These are phyloP conservation scores for Rhinichthys klamathensis DNA, from an alignment of 2,113 vertebrate species.

Conservation along the genomic window DNA sequence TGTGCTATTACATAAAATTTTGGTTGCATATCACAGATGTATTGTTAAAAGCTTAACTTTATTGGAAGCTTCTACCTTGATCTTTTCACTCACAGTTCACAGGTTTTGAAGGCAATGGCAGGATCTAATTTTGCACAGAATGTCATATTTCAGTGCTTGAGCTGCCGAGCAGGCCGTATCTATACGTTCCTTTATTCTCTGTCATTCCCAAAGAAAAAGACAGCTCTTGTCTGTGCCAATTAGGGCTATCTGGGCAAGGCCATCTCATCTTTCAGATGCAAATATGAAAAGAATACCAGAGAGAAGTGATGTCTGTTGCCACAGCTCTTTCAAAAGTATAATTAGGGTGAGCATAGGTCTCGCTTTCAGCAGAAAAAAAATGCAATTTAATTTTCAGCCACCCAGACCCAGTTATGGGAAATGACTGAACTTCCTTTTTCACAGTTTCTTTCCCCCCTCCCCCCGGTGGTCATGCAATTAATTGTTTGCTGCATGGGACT, in stretches of 20 bases:
- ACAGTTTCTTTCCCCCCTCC: neutral
- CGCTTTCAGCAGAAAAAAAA: neutral
- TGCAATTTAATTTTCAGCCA: conserved; percentile 7
- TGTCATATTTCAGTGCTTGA: conserved; percentile 53
- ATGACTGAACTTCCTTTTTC: neutral
- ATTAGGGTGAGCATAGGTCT: conserved; percentile 37
- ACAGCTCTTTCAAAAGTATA: conserved; percentile 23
- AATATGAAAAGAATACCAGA: conserved; percentile 32
- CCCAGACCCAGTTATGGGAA: neutral
- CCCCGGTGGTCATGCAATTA: neutral
- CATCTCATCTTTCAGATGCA: conserved; percentile 48
- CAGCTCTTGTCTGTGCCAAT: conserved; percentile 46
- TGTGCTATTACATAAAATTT: neutral
- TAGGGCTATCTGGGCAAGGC: conserved; percentile 44
- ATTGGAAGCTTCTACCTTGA: conserved; percentile 46
- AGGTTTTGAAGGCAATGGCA: conserved; percentile 42
- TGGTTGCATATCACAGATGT: conserved; percentile 23
- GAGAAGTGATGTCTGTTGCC: conserved; percentile 13
- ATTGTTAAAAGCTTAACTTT: conserved; percentile 45
- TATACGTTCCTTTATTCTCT: conserved; percentile 34
- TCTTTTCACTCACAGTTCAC: conserved; percentile 45
- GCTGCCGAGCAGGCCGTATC: conserved; percentile 32
- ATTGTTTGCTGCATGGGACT: neutral
- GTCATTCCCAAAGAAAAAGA: conserved; percentile 40
- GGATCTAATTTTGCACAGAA: conserved; percentile 51